phyloP scores from a whole-genome alignment of 2,888 invertebrate genomes.

The Panorpa germanica region DNA sequence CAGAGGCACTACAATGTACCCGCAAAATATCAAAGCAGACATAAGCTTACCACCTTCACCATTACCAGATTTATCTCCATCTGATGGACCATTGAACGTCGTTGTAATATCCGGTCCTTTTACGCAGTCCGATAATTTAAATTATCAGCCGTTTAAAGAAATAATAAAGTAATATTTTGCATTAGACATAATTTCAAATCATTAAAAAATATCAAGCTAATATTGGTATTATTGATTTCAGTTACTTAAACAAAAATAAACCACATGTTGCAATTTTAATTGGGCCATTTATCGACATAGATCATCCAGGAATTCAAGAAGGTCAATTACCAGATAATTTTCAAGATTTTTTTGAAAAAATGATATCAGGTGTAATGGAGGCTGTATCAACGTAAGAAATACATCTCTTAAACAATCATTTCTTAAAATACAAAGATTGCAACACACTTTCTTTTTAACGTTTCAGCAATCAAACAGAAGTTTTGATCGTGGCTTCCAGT shows the following conservation, averaged over 20 bases:
- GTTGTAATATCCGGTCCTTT: constrained; percentile 72
- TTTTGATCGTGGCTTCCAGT: constrained; percentile 56
- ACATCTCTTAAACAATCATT: neutral
- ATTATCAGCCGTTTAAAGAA: constrained; percentile 67
- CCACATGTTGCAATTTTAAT: constrained; percentile 68
- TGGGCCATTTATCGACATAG: constrained; percentile 69
- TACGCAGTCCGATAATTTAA: constrained; percentile 53
- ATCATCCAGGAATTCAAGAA: constrained; percentile 40
- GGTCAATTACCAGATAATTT: constrained; percentile 44
- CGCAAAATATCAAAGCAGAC: constrained; percentile 41
- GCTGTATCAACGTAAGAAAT: constrained; percentile 34
- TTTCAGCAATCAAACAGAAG: constrained; percentile 41
- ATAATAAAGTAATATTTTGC: constrained; percentile 33
- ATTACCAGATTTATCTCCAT: constrained; percentile 18
- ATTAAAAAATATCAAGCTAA: neutral
- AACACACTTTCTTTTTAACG: constrained; percentile 8
- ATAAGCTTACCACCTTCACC: constrained; percentile 24
- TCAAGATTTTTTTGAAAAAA: constrained; percentile 53
- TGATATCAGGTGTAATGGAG: constrained; percentile 43
- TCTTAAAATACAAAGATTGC: neutral
- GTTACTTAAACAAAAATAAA: constrained; percentile 39
- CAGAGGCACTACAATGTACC: constrained; percentile 45
- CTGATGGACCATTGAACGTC: constrained; percentile 36
- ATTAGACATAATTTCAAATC: neutral
- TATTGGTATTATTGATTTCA: constrained; percentile 12